Evolutionary conservation across 2,113 vertebrate species (phyloP).

Genomic region (Pelecanus crispus): DNA sequence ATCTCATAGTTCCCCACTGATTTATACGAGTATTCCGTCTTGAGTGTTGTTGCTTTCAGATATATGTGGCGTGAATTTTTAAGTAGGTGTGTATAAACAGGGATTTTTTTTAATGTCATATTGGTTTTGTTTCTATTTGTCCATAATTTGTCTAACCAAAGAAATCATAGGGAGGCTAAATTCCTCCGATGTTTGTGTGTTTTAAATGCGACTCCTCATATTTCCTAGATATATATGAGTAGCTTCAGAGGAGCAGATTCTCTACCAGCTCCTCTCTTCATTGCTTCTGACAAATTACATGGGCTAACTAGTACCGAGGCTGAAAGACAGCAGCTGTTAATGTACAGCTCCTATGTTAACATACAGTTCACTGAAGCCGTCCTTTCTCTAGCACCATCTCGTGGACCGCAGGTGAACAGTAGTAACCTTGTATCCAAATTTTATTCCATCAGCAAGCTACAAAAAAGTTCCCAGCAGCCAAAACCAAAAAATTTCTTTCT

Average conservation of each 20-base stretch:
- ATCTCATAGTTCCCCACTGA: neutral
- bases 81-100: neutral
- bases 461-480: neutral
- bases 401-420: neutral
- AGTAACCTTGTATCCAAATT: neutral
- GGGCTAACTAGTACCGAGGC: neutral
- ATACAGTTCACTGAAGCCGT: accelerated
- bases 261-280: neutral
- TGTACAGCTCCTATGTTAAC: accelerated
- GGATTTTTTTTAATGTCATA: neutral
- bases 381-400: neutral
- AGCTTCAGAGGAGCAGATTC: neutral
- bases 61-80: neutral
- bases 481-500: neutral
- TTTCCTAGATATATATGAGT: neutral
- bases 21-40: neutral
- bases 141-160: neutral
- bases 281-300: neutral
- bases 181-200: accelerated
- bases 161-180: neutral
- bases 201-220: accelerated
- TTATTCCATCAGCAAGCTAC: neutral
- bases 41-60: neutral
- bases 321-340: accelerated
- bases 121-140: neutral